These are phyloP conservation scores for Malthinus seriepunctatus DNA, from an alignment of 2,888 invertebrate genomes.

Conservation along the genomic window DNA sequence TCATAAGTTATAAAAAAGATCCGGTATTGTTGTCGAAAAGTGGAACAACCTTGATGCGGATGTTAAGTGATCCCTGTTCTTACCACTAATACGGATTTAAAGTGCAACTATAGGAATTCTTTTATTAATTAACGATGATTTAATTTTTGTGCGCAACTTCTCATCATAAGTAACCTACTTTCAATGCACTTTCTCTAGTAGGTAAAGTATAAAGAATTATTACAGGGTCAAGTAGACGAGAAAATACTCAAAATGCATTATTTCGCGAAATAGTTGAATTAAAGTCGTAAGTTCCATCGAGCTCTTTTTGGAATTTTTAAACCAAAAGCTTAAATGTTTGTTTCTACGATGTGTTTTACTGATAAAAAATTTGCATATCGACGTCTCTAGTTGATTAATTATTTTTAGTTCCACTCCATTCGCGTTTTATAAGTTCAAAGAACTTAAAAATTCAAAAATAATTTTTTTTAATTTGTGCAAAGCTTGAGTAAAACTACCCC, in stretches of 20 bases:
- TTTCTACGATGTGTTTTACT: too few species aligned
- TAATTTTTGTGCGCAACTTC: conserved; percentile 4
- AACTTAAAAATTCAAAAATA: neutral
- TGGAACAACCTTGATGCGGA: conserved; percentile 12
- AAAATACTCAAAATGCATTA: conserved; percentile 2
- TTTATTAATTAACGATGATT: neutral
- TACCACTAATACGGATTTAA: neutral
- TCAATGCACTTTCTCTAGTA: conserved; percentile 2
- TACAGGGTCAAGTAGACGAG: conserved; percentile 5
- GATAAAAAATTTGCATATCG: too few species aligned
- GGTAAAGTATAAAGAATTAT: conserved; percentile 2
- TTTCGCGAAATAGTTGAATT: neutral
- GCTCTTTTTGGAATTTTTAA: neutral
- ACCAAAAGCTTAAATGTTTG: too few species aligned
- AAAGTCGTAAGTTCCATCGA: too few species aligned
- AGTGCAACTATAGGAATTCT: too few species aligned
- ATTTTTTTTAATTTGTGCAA: too few species aligned
- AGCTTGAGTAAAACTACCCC: too few species aligned
- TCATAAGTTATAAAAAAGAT: neutral
- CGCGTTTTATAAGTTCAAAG: neutral
- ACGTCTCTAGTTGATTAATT: too few species aligned
- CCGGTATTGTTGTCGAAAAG: conserved; percentile 7
- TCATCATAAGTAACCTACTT: conserved; percentile 11
- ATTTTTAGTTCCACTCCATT: neutral
- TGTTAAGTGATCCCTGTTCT: conserved; percentile 7